Evolutionary conservation across 1,140 invertebrate genomes (phyloP), one percentile per base, ranked within the genome.

Genomic region (Cyclargus thomasi): DNA sequence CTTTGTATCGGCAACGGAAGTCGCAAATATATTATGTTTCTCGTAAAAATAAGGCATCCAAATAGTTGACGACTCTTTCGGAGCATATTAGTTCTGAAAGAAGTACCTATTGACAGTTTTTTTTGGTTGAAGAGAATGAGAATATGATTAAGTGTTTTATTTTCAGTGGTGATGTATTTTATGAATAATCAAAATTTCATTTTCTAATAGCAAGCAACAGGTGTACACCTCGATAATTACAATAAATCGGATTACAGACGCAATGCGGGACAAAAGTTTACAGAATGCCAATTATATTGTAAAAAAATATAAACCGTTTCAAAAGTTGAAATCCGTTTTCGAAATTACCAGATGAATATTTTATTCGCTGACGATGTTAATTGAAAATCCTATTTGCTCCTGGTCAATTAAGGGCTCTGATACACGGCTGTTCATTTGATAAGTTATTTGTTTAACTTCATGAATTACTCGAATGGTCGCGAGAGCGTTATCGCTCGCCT

Each of bases 371-470:
- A 55, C 64, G 53, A 55, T 55, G 53, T 55, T 53, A 65, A 65
- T 17, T 55, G 47, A 20, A 64, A 53, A 22, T 21, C 20, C 53
- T 57, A 59, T 20, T 66, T 29, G 14, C 35, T 29, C 55, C 11
- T 57, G 64, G 64, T 73, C 72, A 74, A 77, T 76, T 75, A 66
- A 59, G 57, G 23, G 14, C 23, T 29, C 18, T 59, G 11, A 57
- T 66, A 73, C 65, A 70, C 73, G 68, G 74, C 62, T 80, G 72
- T 75, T 78, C 72, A 74, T 70, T 80, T 82, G 75, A 81, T 82
- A 80, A 77, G 76, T 79, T 75, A 74, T 78, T 83, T 84, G 75
- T 80, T 81, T 84, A 75, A 76, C 71, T 77, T 72, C 70, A 16
- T 47, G 72, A 76, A 75, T 74, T 79, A 79, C 80, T 77, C 72